Percentiles rank a stretch among this genome's conserved stretches.
Evolutionary conservation across 53 echinoderm and acorn worm genomes (phyloP).

Genomic region (Holothuria leucospilota): DNA sequence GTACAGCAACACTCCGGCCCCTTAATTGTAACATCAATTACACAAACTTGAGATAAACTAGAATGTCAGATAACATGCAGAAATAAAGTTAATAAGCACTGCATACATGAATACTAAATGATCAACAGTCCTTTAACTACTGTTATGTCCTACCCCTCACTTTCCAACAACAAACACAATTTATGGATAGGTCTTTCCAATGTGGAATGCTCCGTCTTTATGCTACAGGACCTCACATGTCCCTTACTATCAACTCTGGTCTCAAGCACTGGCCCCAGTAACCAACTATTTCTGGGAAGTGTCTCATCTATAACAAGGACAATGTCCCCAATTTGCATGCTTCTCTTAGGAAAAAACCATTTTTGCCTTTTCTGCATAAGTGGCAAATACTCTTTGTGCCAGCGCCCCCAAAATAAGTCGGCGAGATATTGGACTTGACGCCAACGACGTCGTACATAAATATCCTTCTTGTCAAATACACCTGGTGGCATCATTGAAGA

Average conservation of each 20-base stretch:
- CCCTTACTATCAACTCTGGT: constrained; percentile 56
- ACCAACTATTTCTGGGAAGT: constrained; percentile 54
- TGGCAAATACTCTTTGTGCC: too few relatives aligned
- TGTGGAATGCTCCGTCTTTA: constrained; percentile 55
- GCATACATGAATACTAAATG: neutral
- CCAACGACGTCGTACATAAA: constrained; percentile 49
- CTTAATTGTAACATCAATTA: too few relatives aligned
- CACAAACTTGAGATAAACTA: neutral
- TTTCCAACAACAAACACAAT: constrained; percentile 55
- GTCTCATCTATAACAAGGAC: too few relatives aligned
- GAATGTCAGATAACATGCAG: neutral
- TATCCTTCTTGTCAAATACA: constrained; percentile 45
- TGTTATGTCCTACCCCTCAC: neutral
- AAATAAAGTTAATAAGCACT: neutral
- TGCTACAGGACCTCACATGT: too few relatives aligned
- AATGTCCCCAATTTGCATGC: constrained; percentile 49
- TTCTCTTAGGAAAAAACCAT: constrained; percentile 47
- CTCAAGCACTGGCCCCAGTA: constrained; percentile 56
- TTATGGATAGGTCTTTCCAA: constrained; percentile 70
- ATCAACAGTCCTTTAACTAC: neutral
- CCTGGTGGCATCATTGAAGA: constrained; percentile 38
- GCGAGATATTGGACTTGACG: too few relatives aligned
- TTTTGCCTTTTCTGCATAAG: too few relatives aligned
- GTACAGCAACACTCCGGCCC: neutral
- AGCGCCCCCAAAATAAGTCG: too few relatives aligned